A percentile compares a stretch with the other conserved stretches of the same genome.
Evolutionary conservation across 2,888 invertebrate genomes (phyloP).

Genomic region (Gastrophysa polygoni): DNA sequence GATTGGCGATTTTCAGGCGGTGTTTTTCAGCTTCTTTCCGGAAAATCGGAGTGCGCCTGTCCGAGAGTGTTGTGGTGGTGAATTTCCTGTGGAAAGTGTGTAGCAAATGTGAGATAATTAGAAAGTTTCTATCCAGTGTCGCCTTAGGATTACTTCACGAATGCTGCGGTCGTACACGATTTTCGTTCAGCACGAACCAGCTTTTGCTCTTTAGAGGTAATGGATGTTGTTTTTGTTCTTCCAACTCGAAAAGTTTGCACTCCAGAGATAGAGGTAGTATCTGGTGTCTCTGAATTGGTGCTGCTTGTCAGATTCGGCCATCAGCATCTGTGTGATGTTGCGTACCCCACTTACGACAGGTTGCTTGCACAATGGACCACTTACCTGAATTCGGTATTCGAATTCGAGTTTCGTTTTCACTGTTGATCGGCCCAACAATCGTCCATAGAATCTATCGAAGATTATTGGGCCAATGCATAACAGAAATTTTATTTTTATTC

Average conservation of each 20-base stretch:
- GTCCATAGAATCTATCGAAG: no score
- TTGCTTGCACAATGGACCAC: slow-evolving; percentile 8
- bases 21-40: not conserved
- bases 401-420: slow-evolving; percentile 10
- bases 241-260: not conserved
- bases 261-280: no score
- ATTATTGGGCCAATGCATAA: no score
- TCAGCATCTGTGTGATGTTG: not conserved
- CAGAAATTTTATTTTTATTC: no score
- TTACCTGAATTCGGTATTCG: slow-evolving; percentile 7
- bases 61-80: slow-evolving; percentile 8
- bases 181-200: slow-evolving; percentile 37
- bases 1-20: slow-evolving; percentile 1
- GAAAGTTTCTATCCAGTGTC: slow-evolving; percentile 17
- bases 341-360: slow-evolving; percentile 1
- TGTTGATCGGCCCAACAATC: not conserved
- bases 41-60: not conserved
- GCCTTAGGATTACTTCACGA: slow-evolving; percentile 35
- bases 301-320: not conserved
- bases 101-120: slow-evolving; percentile 4
- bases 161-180: slow-evolving; percentile 46
- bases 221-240: not conserved
- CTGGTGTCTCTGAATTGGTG: not conserved
- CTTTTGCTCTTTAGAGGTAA: slow-evolving; percentile 41
- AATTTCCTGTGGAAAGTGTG: not conserved